Conservation (phyloP, 1,140 invertebrate genomes). For the Danaus plexippus region DNA sequence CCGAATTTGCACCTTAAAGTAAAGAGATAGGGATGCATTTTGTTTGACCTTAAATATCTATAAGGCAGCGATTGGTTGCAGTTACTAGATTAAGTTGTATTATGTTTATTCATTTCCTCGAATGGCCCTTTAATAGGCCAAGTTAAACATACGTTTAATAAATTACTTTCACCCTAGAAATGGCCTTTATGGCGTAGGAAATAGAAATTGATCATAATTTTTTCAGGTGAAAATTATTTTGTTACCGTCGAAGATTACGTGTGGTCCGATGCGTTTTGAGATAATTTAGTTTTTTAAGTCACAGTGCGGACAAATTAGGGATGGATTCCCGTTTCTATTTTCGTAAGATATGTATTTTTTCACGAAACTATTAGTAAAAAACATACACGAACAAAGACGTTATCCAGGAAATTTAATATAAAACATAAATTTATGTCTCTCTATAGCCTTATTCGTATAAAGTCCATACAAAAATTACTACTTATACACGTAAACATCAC, state of each 20-base stretch:
- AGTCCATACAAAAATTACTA: no score
- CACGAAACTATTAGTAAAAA: not conserved
- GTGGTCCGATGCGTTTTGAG: conserved; percentile 30
- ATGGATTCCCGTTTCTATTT: not conserved
- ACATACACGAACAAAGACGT: not conserved
- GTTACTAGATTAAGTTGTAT: conserved; percentile 19
- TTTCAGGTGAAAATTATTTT: conserved; percentile 7
- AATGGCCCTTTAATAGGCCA: conserved; percentile 23
- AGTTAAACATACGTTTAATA: no score
- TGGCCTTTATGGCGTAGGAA: conserved; percentile 1
- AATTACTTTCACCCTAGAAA: not conserved
- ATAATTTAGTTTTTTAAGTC: conserved; percentile 27
- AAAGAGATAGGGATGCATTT: conserved; percentile 3
- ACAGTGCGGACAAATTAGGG: conserved; percentile 16
- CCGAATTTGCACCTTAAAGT: not conserved
- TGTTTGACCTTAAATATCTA: not conserved
- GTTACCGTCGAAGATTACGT: conserved; percentile 22
- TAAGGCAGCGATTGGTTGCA: conserved; percentile 8
- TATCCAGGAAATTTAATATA: not conserved
- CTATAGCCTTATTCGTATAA: no score
- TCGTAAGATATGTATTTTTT: not conserved
- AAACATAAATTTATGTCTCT: no score
- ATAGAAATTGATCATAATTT: conserved; percentile 12
- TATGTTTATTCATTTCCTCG: conserved; percentile 37
- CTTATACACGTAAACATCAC: no score